Conservation (phyloP, 2,888 invertebrate genomes). For the Caenorhabditis wallacei region DNA sequence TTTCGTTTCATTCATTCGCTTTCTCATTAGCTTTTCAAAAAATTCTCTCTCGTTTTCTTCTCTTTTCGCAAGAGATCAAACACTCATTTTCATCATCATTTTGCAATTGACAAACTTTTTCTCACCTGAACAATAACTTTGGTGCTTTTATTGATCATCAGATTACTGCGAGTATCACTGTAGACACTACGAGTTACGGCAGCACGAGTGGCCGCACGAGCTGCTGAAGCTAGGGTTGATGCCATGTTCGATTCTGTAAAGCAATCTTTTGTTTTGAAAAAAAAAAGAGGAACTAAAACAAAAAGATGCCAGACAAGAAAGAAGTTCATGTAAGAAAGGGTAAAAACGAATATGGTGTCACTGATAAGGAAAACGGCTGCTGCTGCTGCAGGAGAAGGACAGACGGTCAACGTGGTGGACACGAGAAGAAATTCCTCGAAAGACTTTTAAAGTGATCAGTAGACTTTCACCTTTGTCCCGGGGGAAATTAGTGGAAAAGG, state of each 20-base stretch:
- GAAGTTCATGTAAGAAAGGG: neutral
- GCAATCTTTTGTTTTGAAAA: neutral
- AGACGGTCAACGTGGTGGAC: slow-evolving; percentile 16
- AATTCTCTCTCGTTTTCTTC: too few species aligned
- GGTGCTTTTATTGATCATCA: slow-evolving; percentile 71
- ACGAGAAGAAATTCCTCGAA: slow-evolving; percentile 1
- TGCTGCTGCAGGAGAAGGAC: too few species aligned
- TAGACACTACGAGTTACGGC: slow-evolving; percentile 67
- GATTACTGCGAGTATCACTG: slow-evolving; percentile 71
- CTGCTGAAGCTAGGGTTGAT: slow-evolving; percentile 45
- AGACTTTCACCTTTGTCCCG: slow-evolving; percentile 36
- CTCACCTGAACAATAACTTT: slow-evolving; percentile 76
- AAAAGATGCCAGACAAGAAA: neutral
- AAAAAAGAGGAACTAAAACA: neutral
- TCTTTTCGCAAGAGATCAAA: slow-evolving; percentile 27
- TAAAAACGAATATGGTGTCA: slow-evolving; percentile 13
- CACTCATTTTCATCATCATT: slow-evolving; percentile 1
- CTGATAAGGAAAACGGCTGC: slow-evolving; percentile 19
- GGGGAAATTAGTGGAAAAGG: neutral
- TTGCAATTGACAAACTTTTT: neutral
- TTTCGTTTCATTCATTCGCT: too few species aligned
- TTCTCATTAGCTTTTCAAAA: too few species aligned
- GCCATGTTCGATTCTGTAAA: slow-evolving; percentile 26
- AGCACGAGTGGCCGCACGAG: slow-evolving; percentile 44
- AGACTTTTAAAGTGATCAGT: slow-evolving; percentile 11